Percentiles rank a stretch among this genome's conserved stretches.
phyloP scores from a whole-genome alignment of 2,113 vertebrate species.

The Ptyas mucosa region DNA sequence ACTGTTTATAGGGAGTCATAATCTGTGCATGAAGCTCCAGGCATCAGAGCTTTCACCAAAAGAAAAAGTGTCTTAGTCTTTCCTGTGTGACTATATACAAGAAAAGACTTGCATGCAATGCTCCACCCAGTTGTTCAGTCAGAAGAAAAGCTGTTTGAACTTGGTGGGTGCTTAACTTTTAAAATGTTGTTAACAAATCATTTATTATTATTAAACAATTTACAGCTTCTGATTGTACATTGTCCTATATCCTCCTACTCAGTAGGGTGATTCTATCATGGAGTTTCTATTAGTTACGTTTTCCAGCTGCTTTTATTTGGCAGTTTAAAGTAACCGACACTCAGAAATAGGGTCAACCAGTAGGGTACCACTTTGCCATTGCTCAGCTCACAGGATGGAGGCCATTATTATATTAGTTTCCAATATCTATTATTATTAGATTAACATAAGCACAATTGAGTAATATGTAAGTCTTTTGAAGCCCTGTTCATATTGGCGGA shows the following conservation, averaged over 20 bases:
- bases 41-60: neutral
- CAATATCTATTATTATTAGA: neutral
- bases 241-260: neutral
- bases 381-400: neutral
- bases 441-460: neutral
- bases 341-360: neutral
- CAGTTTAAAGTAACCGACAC: neutral
- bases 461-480: neutral
- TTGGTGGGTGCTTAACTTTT: neutral
- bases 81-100: neutral
- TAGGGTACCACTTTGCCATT: neutral
- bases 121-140: neutral
- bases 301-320: neutral
- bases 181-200: neutral
- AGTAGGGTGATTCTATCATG: neutral
- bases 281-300: neutral
- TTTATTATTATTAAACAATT: conserved; percentile 4
- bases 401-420: neutral
- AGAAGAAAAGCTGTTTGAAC: neutral
- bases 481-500: neutral
- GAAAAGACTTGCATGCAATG: neutral
- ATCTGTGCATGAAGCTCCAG: neutral
- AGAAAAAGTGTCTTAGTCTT: neutral
- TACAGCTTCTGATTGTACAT: neutral
- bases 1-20: neutral